Base-by-base conservation (phyloP, 2,113 vertebrate species). In the Rhegmatorhina hoffmannsi region DNA sequence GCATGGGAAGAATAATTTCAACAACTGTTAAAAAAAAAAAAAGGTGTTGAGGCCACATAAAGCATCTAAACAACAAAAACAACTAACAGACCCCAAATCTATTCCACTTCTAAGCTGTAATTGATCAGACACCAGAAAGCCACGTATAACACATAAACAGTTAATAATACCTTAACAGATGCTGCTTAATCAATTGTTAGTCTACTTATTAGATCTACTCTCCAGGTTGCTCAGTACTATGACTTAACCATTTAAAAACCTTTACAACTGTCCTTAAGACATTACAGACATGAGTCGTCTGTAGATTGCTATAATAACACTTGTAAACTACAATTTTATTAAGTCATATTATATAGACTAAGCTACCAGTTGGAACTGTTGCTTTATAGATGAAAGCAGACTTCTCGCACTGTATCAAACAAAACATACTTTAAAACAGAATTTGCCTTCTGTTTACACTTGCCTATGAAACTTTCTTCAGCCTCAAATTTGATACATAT, bases 321-420 rank as follows among this genome's bases (percentile, higher is more conserved):
- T 96, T 83, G 83, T 97, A 97, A 97, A 95, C 76, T 87, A 81
- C 56, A 28, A 55, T 96, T 97, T 96, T 96, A 97, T 93, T 93
- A 93, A 96, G 89, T 97, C 64, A 52, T 89, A 89, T 92, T 97
- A 96, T 97, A 97, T 94, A 95, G 96, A 96, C 95, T 96, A 91
- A 94, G 86, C 80, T 81, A 70, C 86, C 10, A 4, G 94, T 40
- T 81, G 59, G 89, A 93, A 77, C 89, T 40, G 50, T 68, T 84
- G 7, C 64, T 77, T 83, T 77, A 84, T 8, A 96, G 88, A 96
- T 93, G 78, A 96, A 96, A 96, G 96, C 78, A 76, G 49, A 92
- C 66, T 77, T 93, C 67, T 88, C 87, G n/a, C 46, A 46, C 58
- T 92, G 80, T 80, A 93, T 73, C 55, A 84, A 93, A 89, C 84